Conservation (phyloP, 2,113 vertebrate species). For the Hippocampus zosterae region DNA sequence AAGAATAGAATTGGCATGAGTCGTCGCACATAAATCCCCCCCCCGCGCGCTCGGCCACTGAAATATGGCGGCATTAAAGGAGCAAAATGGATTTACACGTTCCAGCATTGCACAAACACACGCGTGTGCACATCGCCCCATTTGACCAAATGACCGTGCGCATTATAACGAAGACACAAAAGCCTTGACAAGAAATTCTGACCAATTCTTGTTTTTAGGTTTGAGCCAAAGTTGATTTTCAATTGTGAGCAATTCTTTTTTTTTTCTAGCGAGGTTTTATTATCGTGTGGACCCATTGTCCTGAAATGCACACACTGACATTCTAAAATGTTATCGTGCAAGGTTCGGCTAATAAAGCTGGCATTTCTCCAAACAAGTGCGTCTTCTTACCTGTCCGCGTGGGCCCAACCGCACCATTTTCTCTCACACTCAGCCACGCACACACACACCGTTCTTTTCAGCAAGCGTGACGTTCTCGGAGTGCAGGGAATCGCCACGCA, state of each 20-base stretch:
- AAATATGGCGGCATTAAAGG: constrained; percentile 70
- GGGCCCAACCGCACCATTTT: constrained; percentile 11
- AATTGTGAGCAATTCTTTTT: too few relatives aligned
- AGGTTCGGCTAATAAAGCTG: constrained; percentile 92
- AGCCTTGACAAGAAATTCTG: background rate
- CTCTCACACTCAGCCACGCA: constrained; percentile 11
- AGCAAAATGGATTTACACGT: constrained; percentile 68
- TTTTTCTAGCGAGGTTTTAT: constrained; percentile 67
- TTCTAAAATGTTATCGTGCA: constrained; percentile 94
- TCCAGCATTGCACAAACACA: constrained; percentile 34
- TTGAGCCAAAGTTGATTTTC: background rate
- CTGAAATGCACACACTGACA: constrained; percentile 9
- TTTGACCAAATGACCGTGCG: constrained; percentile 7
- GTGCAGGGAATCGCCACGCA: constrained; percentile 80
- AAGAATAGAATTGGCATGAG: constrained; percentile 68
- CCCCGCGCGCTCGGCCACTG: constrained; percentile 50
- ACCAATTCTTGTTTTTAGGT: background rate
- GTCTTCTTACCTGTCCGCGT: constrained; percentile 68
- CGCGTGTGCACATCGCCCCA: constrained; percentile 20
- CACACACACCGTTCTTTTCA: constrained; percentile 29
- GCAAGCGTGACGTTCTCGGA: constrained; percentile 83
- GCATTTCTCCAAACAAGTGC: constrained; percentile 78
- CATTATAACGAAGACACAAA: background rate
- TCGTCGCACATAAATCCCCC: constrained; percentile 51
- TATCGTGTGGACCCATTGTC: constrained; percentile 72